phyloP scores from a whole-genome alignment of 2,113 vertebrate genomes.

The Myotis brandtii region DNA sequence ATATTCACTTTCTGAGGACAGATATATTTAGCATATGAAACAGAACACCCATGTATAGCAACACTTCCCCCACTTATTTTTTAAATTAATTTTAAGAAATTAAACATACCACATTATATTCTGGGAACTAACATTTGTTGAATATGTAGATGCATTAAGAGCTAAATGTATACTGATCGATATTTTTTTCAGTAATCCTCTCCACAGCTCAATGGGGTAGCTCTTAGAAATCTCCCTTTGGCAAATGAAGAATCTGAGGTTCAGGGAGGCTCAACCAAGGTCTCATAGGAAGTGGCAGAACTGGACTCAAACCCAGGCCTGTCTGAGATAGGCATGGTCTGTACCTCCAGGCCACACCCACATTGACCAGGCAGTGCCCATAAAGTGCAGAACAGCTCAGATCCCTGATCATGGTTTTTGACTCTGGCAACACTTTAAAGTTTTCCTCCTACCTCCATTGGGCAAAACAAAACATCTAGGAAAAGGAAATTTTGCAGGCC shows the following conservation, averaged over 20 bases:
- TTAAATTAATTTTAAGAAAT: conserved; percentile 42
- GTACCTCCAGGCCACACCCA: not conserved
- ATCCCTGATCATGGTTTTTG: not conserved
- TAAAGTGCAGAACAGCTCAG: not conserved
- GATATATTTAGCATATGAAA: conserved; percentile 41
- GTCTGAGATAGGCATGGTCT: not conserved
- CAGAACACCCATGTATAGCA: conserved; percentile 34
- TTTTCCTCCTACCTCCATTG: not conserved
- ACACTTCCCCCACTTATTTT: conserved; percentile 19
- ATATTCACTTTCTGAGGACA: conserved; percentile 56
- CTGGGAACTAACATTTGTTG: conserved; percentile 34
- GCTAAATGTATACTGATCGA: not conserved
- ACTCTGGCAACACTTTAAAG: not conserved
- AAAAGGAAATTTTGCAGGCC: not conserved
- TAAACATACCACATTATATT: conserved; percentile 31
- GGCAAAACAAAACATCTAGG: not conserved
- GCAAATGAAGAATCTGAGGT: not conserved
- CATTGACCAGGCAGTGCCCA: not conserved
- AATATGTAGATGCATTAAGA: not conserved
- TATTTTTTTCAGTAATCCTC: not conserved
- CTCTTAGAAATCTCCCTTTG: not conserved
- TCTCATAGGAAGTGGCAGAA: not conserved
- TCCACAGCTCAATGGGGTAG: not conserved
- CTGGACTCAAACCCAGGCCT: not conserved
- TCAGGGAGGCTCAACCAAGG: not conserved